Conservation (phyloP, 2,113 vertebrate genomes). For the Coturnix japonica region DNA sequence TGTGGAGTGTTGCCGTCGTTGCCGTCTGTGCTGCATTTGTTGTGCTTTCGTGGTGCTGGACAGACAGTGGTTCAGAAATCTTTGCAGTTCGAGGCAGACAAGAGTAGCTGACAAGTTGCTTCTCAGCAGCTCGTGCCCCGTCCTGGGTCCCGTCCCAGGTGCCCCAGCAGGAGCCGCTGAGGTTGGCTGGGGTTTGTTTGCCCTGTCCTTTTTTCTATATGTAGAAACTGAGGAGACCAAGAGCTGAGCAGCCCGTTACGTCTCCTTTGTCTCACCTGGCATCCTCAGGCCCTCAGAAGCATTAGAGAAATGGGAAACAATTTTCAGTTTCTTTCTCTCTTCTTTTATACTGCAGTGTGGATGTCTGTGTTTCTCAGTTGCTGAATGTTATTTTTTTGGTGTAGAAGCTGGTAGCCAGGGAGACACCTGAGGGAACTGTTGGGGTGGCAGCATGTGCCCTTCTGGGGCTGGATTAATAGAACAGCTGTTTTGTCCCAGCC, state of each 20-base stretch:
- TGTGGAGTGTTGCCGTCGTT: neutral
- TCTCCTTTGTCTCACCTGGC: neutral
- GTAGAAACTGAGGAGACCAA: neutral
- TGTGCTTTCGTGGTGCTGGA: neutral
- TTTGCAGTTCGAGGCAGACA: neutral
- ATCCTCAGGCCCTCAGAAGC: fast-evolving
- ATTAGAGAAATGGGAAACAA: neutral
- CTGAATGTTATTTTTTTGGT: neutral
- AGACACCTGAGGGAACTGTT: neutral
- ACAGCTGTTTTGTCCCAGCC: neutral
- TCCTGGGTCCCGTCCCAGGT: neutral
- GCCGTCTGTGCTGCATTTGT: neutral
- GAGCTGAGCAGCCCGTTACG: too few species aligned
- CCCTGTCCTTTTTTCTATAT: neutral
- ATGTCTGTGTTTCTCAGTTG: neutral
- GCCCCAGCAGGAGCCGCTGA: neutral
- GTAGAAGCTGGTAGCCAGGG: neutral
- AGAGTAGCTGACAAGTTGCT: neutral
- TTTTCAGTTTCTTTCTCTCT: neutral
- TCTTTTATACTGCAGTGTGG: neutral
- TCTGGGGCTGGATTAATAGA: neutral
- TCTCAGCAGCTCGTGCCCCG: neutral
- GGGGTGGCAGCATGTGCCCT: neutral
- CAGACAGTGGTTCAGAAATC: neutral
- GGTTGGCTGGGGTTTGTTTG: neutral